These are phyloP conservation scores for Camelus bactrianus DNA, from an alignment of 2,113 vertebrate genomes.

Conservation along the genomic window DNA sequence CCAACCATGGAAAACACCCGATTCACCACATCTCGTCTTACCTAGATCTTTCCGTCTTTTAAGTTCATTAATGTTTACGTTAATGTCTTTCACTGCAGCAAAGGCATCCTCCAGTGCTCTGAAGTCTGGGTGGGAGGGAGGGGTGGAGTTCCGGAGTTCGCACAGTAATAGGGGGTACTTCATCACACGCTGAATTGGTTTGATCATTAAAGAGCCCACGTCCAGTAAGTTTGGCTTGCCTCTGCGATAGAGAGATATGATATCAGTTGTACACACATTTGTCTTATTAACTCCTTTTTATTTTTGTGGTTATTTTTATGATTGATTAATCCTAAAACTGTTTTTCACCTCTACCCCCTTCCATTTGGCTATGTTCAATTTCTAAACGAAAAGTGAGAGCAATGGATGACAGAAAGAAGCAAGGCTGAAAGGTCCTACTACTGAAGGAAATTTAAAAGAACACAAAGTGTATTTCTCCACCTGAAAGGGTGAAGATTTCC, in stretches of 20 bases:
- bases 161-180: conserved; percentile 95
- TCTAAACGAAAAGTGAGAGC: conserved; percentile 20
- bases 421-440: not conserved
- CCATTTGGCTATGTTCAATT: not conserved
- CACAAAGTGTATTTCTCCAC: not conserved
- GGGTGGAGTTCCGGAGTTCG: conserved; percentile 95
- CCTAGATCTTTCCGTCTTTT: conserved; percentile 97
- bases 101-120: conserved; percentile 90
- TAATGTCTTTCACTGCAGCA: conserved; percentile 92
- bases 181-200: conserved; percentile 98
- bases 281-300: not conserved
- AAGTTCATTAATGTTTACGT: conserved; percentile 97
- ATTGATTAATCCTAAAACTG: not conserved
- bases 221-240: conserved; percentile 94
- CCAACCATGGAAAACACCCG: not conserved
- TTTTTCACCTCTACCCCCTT: not conserved
- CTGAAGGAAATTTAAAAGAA: not conserved
- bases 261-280: not conserved
- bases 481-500: not conserved
- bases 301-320: not conserved
- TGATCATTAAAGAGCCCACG: conserved; percentile 98
- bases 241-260: conserved; percentile 85
- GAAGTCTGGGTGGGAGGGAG: conserved; percentile 93
- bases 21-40: conserved; percentile 76
- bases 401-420: not conserved